Conservation (phyloP, 2,113 vertebrate species). For the Oncorhynchus mykiss region DNA sequence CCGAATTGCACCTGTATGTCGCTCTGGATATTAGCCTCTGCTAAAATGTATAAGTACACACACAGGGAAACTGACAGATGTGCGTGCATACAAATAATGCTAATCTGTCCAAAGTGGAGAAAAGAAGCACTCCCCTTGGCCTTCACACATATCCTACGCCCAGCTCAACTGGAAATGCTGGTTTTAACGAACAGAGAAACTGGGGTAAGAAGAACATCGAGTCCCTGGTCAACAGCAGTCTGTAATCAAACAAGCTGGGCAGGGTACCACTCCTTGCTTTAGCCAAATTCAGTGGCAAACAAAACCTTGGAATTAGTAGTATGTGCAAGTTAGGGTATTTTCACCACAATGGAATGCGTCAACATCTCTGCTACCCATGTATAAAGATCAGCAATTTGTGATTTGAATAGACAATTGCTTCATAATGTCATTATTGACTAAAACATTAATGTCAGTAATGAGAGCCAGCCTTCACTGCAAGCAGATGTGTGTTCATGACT, state of each 20-base stretch:
- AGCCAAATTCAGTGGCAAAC: background rate
- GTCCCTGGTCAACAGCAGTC: background rate
- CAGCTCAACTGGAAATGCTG: conserved; percentile 49
- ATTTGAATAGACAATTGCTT: no score
- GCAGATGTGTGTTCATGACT: no score
- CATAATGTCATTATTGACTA: no score
- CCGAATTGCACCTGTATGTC: no score
- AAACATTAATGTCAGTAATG: no score
- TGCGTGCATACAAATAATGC: background rate
- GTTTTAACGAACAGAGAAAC: conserved; percentile 18
- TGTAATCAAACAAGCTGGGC: background rate
- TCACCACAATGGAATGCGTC: background rate
- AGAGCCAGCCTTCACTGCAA: no score
- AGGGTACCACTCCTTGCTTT: conserved; percentile 12
- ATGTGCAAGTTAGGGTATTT: background rate
- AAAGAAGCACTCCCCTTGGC: background rate
- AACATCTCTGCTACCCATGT: background rate
- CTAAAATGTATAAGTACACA: background rate
- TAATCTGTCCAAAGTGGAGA: conserved; percentile 3
- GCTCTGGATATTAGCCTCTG: no score
- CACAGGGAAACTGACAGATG: background rate
- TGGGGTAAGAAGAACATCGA: background rate
- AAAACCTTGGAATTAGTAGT: background rate
- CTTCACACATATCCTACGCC: conserved; percentile 21
- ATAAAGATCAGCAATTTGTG: background rate